Evolutionary conservation across 2,113 vertebrate species (phyloP).

Genomic region (Gallinago undulata): DNA sequence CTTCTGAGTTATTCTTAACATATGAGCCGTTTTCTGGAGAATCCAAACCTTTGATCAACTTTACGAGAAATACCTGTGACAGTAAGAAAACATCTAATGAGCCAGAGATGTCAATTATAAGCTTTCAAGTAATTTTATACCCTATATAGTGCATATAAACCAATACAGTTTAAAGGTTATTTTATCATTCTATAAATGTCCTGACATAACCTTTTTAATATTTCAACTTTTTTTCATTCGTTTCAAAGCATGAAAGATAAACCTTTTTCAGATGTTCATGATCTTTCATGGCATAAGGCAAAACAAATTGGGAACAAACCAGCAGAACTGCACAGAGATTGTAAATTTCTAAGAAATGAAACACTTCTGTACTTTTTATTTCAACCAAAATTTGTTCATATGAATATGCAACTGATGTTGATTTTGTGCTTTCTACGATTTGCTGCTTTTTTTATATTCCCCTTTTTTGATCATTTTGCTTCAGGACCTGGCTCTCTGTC

Average conservation of each 20-base stretch:
- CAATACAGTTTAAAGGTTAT: not conserved
- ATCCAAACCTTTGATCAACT: slow-evolving; percentile 52
- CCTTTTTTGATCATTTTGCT: not conserved
- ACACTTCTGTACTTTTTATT: not conserved
- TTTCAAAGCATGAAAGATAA: slow-evolving; percentile 10
- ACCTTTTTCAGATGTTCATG: not conserved
- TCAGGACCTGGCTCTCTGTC: not conserved
- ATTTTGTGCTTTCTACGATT: not conserved
- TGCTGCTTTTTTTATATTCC: not conserved
- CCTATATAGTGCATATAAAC: not conserved
- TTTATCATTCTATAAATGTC: slow-evolving; percentile 16
- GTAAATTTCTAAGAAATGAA: slow-evolving; percentile 9
- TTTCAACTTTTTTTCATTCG: not conserved
- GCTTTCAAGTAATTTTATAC: slow-evolving; percentile 20
- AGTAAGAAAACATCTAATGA: slow-evolving; percentile 52
- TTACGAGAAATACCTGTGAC: slow-evolving; percentile 55
- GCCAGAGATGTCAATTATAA: slow-evolving; percentile 36
- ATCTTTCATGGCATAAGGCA: not conserved
- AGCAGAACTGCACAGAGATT: not conserved
- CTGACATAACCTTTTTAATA: not conserved
- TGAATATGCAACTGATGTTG: not conserved
- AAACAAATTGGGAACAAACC: slow-evolving; percentile 15
- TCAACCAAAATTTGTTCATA: not conserved
- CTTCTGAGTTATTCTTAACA: slow-evolving; percentile 50
- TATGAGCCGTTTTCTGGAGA: slow-evolving; percentile 24